Base-by-base conservation (phyloP, 2,797 vertebrate species). In the Prunella strophiata region DNA sequence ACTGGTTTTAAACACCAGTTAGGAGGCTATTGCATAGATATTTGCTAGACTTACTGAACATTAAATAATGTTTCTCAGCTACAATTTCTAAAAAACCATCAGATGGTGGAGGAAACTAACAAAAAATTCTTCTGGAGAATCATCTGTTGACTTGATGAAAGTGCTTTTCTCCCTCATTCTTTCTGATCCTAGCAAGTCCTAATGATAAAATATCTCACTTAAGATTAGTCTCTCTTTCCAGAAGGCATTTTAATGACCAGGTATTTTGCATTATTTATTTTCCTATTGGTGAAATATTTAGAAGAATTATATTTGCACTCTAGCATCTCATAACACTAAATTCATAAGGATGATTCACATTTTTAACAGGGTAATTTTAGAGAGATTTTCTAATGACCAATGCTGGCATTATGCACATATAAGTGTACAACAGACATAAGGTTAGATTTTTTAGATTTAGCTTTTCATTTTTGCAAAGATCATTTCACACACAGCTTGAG, bases 261-360 rank as follows among this genome's bases (percentile, higher is more conserved):
- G 10, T 76, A 66, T 61, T 84, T 79, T 91, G 34, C 19, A 73
- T 84, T 81, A 54, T 91, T 91, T 88, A 61, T 90, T 88, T 86
- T 84, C 48, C 26, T 62, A 3, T 2, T 81, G 30, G 9, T 66
- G 29, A 88, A 79, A 87, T 9, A 59, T 63, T 90, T 72, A 68
- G 34, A 85, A 85, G 18, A 78, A 88, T 77, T 84, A 25, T 52
- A 63, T 59, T 82, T 52, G 23, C 21, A 67, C 17, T 82, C 36
- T 43, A 78, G 11, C 22, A 58, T 84, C 86, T 86, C 13, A 32
- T 34, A 91, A 8, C 0, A 4, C n/a, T 65, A 51, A 65, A 84
- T 48, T 81, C 23, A 22, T 54, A 66, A 34, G 25, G 11, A 78
- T 51, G 20, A 73, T 58, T 45, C 26, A 72, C 13, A 22, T 72